These are phyloP conservation scores for Acanthacorydalis orientalis DNA, from an alignment of 2,888 invertebrate genomes.

Conservation along the genomic window DNA sequence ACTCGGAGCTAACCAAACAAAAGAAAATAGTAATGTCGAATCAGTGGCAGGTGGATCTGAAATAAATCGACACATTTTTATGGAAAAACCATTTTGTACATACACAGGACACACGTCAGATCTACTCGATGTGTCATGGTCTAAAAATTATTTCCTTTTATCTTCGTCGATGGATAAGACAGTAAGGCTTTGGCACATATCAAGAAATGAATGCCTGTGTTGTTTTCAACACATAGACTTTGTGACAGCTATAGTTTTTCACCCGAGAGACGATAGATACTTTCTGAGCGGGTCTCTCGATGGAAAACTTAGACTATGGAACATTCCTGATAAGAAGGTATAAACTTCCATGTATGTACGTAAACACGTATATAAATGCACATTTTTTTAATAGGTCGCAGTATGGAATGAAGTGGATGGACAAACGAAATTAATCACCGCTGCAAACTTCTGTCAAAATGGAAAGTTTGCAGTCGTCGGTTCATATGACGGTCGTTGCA, in stretches of 20 bases:
- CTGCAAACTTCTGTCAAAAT: slow-evolving; percentile 93
- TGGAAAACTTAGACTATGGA: slow-evolving; percentile 96
- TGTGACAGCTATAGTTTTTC: slow-evolving; percentile 96
- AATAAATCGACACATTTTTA: slow-evolving; percentile 49
- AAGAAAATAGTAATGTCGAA: slow-evolving; percentile 36
- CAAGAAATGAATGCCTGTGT: slow-evolving; percentile 90
- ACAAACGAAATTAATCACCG: slow-evolving; percentile 87
- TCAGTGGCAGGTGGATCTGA: slow-evolving; percentile 45
- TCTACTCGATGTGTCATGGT: slow-evolving; percentile 94
- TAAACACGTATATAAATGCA: background rate
- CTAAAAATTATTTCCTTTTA: slow-evolving; percentile 95
- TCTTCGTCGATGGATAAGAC: slow-evolving; percentile 99
- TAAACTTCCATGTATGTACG: background rate
- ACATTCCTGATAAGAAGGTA: slow-evolving; percentile 94
- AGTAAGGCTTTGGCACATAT: slow-evolving; percentile 94
- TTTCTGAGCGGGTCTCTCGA: slow-evolving; percentile 95
- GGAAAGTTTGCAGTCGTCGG: slow-evolving; percentile 97
- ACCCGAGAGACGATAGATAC: slow-evolving; percentile 80
- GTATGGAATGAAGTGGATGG: slow-evolving; percentile 96
- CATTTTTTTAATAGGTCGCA: slow-evolving; percentile 45
- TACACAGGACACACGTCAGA: slow-evolving; percentile 94
- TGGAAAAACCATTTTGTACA: slow-evolving; percentile 79
- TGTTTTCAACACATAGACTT: slow-evolving; percentile 99
- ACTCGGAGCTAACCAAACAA: slow-evolving; percentile 57
- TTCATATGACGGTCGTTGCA: slow-evolving; percentile 94